Evolutionary conservation across 2,797 vertebrate genomes (phyloP).

Genomic region (Diplodus sargus): DNA sequence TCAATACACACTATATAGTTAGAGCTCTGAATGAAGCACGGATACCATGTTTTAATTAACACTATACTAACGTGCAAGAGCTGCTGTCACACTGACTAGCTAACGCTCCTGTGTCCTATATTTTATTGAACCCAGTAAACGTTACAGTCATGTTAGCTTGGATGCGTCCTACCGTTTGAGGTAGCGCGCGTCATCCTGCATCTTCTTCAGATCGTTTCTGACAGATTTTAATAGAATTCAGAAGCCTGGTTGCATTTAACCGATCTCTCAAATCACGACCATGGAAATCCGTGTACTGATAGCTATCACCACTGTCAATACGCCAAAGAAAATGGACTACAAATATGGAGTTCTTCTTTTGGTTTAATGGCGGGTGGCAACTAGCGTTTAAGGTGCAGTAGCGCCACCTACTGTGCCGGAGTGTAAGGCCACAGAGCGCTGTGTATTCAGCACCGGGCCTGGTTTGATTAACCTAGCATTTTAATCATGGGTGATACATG

Average conservation of each 20-base stretch:
- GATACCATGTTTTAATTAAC: neutral
- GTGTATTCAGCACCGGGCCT: no score
- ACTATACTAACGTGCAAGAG: neutral
- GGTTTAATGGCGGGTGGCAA: neutral
- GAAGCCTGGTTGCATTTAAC: neutral
- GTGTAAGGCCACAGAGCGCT: no score
- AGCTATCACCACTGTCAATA: slow-evolving; percentile 2
- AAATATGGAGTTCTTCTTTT: slow-evolving; percentile 30
- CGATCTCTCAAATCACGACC: slow-evolving; percentile 27
- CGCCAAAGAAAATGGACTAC: slow-evolving; percentile 20
- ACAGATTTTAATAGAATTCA: neutral
- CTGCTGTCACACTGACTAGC: neutral
- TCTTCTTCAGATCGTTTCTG: slow-evolving; percentile 41
- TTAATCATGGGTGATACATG: no score
- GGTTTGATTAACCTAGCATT: no score
- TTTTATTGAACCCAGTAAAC: neutral
- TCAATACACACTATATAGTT: neutral
- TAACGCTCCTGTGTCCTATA: neutral
- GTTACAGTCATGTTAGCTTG: no score
- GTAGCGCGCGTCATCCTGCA: slow-evolving; percentile 79
- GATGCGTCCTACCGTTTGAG: slow-evolving; percentile 71
- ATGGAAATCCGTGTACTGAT: neutral
- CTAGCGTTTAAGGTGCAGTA: no score
- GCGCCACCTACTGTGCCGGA: no score
- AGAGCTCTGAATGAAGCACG: no score